phyloP scores from a whole-genome alignment of 1,140 invertebrate genomes.

The Trichoplusia ni region DNA sequence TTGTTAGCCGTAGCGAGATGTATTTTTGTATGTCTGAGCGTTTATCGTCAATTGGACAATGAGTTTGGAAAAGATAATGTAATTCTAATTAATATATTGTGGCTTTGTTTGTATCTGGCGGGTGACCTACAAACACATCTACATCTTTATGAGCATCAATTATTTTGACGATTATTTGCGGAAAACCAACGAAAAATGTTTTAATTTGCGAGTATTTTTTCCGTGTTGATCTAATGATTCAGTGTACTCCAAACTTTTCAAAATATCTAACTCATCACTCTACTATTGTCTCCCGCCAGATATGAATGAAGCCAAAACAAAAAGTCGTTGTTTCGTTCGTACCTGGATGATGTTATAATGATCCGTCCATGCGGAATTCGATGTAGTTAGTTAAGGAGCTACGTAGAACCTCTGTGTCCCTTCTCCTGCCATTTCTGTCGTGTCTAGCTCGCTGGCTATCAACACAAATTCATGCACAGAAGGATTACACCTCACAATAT shows the following conservation, averaged over 20 bases:
- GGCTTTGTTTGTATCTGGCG: not conserved
- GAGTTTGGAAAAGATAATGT: conserved; percentile 38
- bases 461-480: not conserved
- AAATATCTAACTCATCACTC: no score
- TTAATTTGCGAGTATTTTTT: no score
- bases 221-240: no score
- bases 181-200: no score
- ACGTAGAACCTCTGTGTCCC: conserved; percentile 46
- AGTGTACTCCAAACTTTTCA: no score
- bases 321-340: conserved; percentile 44
- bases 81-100: conserved; percentile 17
- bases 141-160: no score
- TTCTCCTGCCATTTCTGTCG: conserved; percentile 10
- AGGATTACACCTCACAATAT: not conserved
- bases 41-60: conserved; percentile 61
- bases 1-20: conserved; percentile 71
- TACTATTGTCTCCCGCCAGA: not conserved
- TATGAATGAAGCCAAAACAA: not conserved
- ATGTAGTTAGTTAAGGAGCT: conserved; percentile 65
- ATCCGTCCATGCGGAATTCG: conserved; percentile 74
- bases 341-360: conserved; percentile 60
- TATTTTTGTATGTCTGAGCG: conserved; percentile 74
- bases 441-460: not conserved
- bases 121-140: not conserved
- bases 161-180: no score